Conservation (phyloP, 2,888 invertebrate genomes). For the Drosophila kambysellisi region DNA sequence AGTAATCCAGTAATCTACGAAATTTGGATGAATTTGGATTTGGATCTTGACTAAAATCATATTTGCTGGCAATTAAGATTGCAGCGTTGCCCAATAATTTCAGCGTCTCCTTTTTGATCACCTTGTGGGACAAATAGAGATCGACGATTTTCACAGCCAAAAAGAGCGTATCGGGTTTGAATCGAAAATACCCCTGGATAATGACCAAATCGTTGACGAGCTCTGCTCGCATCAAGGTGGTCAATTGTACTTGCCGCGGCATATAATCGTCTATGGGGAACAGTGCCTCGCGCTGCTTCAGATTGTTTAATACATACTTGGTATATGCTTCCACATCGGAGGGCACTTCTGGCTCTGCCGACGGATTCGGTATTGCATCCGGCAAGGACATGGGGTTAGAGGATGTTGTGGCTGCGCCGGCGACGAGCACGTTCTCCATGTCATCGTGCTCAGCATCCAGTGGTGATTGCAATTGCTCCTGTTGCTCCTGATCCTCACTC, state of each 20-base stretch:
- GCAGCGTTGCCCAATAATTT: conserved; percentile 97
- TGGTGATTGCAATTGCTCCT: no score
- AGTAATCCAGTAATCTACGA: no score
- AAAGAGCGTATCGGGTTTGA: conserved; percentile 99
- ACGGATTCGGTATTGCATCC: not conserved
- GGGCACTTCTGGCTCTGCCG: no score
- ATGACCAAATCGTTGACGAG: conserved; percentile 99
- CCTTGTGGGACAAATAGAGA: conserved; percentile 90
- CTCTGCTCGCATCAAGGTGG: conserved; percentile 95
- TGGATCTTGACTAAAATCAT: conserved; percentile 67
- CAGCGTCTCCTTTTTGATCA: conserved; percentile 92
- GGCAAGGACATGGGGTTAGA: no score
- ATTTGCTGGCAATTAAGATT: conserved; percentile 98
- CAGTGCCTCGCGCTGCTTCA: conserved; percentile 92
- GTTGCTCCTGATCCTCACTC: no score
- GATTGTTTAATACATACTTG: conserved; percentile 96
- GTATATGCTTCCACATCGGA: conserved; percentile 86
- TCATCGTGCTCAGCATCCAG: no score
- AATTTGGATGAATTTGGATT: no score
- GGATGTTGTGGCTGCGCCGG: no score
- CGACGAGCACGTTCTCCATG: no score
- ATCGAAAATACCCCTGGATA: conserved; percentile 97
- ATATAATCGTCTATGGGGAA: conserved; percentile 94
- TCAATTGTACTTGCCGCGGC: conserved; percentile 91
- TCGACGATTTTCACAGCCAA: conserved; percentile 98